phyloP scores from a whole-genome alignment of 2,113 vertebrate genomes.

The Notothenia coriiceps region DNA sequence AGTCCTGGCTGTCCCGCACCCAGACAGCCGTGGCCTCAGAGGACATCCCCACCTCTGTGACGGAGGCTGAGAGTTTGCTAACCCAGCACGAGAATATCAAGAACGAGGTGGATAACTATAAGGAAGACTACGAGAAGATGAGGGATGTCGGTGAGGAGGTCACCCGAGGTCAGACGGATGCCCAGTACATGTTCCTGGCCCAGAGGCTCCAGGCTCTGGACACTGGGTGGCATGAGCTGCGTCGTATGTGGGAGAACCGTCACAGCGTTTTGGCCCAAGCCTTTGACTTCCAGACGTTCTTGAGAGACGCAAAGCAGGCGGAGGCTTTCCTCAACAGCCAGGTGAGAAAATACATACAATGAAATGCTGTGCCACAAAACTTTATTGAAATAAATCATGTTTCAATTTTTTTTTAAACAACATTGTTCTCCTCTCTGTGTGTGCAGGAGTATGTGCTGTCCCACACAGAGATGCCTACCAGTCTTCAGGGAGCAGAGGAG shows the following conservation, averaged over 20 bases:
- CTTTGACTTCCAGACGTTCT: constrained; percentile 92
- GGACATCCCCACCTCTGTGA: constrained; percentile 90
- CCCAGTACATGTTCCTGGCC: constrained; percentile 91
- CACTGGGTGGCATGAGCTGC: constrained; percentile 93
- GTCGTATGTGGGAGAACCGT: constrained; percentile 94
- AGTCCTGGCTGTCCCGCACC: constrained; percentile 93
- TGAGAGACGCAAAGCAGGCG: constrained; percentile 92
- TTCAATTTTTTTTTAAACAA: neutral
- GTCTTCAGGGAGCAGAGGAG: constrained; percentile 89
- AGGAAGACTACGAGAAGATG: constrained; percentile 90
- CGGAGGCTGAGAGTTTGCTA: constrained; percentile 90
- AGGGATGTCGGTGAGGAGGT: constrained; percentile 90
- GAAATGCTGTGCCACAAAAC: neutral
- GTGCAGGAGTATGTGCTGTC: constrained; percentile 91
- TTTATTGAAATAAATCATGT: neutral
- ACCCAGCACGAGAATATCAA: constrained; percentile 91
- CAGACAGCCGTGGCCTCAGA: constrained; percentile 93
- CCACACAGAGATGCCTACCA: constrained; percentile 93
- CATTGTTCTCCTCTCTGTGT: constrained; percentile 39
- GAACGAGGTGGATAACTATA: constrained; percentile 94
- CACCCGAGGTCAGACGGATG: constrained; percentile 90
- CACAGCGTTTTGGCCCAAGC: constrained; percentile 91
- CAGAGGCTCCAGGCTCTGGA: constrained; percentile 93
- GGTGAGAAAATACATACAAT: constrained; percentile 77
- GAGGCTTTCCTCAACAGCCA: constrained; percentile 94